Evolutionary conservation across 2,888 invertebrate genomes (phyloP).

Genomic region (Buathra laborator): DNA sequence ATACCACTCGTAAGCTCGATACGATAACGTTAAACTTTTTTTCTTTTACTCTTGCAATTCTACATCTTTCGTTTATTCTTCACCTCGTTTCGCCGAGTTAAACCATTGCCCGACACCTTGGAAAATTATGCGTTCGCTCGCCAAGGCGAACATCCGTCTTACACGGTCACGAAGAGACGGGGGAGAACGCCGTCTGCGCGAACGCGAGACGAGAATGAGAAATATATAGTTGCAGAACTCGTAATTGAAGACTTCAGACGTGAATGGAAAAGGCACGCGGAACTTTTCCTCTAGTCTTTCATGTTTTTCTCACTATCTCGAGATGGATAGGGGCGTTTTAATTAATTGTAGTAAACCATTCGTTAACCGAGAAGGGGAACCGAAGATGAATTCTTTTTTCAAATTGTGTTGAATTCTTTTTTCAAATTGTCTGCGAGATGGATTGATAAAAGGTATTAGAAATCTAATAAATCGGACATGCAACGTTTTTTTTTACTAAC

Average conservation of each 20-base stretch:
- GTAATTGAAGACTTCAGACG: constrained; percentile 80
- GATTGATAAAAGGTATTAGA: neutral
- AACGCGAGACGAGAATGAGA: neutral
- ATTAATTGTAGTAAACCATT: constrained; percentile 79
- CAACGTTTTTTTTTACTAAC: no score
- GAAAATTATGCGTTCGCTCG: constrained; percentile 79
- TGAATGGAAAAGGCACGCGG: constrained; percentile 79
- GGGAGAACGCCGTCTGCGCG: neutral
- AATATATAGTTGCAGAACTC: constrained; percentile 3
- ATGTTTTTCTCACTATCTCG: constrained; percentile 51
- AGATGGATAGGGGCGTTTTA: constrained; percentile 66
- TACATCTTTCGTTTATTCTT: constrained; percentile 52
- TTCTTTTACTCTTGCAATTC: neutral
- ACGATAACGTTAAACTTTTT: neutral
- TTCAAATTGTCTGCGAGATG: constrained; percentile 22
- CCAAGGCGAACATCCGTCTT: constrained; percentile 80
- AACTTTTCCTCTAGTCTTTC: constrained; percentile 66
- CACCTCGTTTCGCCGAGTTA: constrained; percentile 65
- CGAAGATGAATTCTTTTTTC: constrained; percentile 36
- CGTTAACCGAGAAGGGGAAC: constrained; percentile 68
- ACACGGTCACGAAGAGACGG: constrained; percentile 13
- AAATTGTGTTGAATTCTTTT: constrained; percentile 47
- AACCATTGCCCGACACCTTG: constrained; percentile 70
- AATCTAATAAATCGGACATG: no score
- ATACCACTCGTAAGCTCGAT: neutral